phyloP scores from a whole-genome alignment of 23 tunicate species.

The Styela clava region DNA sequence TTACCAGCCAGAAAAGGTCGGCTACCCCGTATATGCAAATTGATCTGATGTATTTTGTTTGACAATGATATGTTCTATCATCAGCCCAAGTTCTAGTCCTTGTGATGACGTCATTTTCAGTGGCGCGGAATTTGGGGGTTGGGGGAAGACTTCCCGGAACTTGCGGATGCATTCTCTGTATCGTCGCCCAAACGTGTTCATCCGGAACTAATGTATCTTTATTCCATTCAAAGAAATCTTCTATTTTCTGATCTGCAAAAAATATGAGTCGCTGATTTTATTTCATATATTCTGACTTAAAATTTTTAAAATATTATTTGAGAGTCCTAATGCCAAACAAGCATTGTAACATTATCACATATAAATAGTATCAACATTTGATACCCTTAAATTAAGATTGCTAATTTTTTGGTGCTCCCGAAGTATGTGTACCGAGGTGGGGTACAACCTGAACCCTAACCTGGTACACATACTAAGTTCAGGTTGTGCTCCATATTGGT shows the following conservation, averaged over 20 bases:
- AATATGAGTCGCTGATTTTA: no score
- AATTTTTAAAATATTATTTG: no score
- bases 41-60: slow-evolving; percentile 54
- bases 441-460: no score
- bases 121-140: slow-evolving; percentile 70
- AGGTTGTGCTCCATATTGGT: no score
- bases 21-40: slow-evolving; percentile 87
- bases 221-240: slow-evolving; percentile 73
- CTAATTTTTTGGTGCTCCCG: no score
- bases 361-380: no score
- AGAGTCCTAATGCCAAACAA: no score
- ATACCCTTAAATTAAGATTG: no score
- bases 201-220: slow-evolving; percentile 88
- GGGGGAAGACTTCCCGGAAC: slow-evolving; percentile 89
- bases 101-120: slow-evolving; percentile 62
- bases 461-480: no score
- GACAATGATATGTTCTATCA: slow-evolving; percentile 66
- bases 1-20: slow-evolving; percentile 75
- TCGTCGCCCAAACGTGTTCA: slow-evolving; percentile 91
- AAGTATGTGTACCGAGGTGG: no score
- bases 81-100: slow-evolving; percentile 75
- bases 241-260: slow-evolving; percentile 39
- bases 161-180: slow-evolving; percentile 62
- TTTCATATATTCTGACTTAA: no score
- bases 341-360: no score